Evolutionary conservation across 92 coral and sea anemone genomes (phyloP).

Genomic region (Siderastrea siderea): DNA sequence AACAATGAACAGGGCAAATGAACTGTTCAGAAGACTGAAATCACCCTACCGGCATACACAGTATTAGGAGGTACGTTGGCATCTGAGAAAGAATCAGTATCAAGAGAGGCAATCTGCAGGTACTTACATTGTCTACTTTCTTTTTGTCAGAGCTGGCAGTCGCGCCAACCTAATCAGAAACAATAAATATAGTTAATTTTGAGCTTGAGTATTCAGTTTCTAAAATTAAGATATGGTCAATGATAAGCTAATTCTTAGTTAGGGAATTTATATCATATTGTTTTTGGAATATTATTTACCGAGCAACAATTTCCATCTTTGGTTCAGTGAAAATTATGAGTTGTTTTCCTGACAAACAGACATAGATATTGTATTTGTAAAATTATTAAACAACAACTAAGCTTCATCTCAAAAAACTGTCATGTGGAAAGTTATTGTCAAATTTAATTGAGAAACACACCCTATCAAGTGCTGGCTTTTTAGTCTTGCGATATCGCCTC

Average conservation of each 20-base stretch:
- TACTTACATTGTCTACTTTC: slow-evolving; percentile 41
- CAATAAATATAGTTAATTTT: slow-evolving; percentile 34
- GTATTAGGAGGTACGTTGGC: slow-evolving; percentile 20
- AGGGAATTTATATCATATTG: slow-evolving; percentile 34
- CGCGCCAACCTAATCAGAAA: slow-evolving; percentile 23
- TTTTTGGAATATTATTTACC: slow-evolving; percentile 31
- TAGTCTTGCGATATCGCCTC: slow-evolving; percentile 54
- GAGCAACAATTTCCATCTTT: slow-evolving; percentile 38
- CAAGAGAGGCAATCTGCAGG: slow-evolving; percentile 45
- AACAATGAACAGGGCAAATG: slow-evolving; percentile 40
- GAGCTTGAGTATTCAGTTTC: slow-evolving; percentile 26
- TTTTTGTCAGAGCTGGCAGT: slow-evolving; percentile 39
- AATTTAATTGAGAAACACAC: slow-evolving; percentile 14
- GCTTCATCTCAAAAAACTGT: slow-evolving; percentile 31
- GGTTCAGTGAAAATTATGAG: slow-evolving; percentile 33
- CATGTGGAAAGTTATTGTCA: slow-evolving; percentile 27
- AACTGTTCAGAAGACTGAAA: slow-evolving; percentile 37
- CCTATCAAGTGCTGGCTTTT: slow-evolving; percentile 31
- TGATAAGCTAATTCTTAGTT: slow-evolving; percentile 36
- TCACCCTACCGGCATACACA: slow-evolving; percentile 40
- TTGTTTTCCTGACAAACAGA: slow-evolving; percentile 34
- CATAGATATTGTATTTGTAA: slow-evolving; percentile 13
- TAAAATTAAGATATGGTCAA: slow-evolving; percentile 44
- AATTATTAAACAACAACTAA: slow-evolving; percentile 34
- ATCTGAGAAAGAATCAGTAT: slow-evolving; percentile 37